Percentiles rank a stretch among this genome's conserved stretches.
phyloP scores from a whole-genome alignment of 2,888 invertebrate species.

The Tinea pellionella region DNA sequence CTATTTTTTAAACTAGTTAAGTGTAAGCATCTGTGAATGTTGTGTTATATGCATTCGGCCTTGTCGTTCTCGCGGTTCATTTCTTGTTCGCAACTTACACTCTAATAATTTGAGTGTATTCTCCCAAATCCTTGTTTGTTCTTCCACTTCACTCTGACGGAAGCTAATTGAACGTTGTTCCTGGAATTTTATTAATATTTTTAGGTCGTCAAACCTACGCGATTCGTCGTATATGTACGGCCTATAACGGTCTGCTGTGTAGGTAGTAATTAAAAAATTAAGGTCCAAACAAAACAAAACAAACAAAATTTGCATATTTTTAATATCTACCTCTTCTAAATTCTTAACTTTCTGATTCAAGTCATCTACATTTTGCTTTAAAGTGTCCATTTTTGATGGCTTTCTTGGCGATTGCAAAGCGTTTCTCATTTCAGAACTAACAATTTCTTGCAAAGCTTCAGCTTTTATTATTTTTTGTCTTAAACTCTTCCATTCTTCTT shows the following conservation, averaged over 20 bases:
- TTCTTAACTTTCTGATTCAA: conserved; percentile 66
- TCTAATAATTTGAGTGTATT: conserved; percentile 58
- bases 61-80: conserved; percentile 57
- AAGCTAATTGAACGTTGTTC: conserved; percentile 58
- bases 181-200: conserved; percentile 28
- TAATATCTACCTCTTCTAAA: conserved; percentile 46
- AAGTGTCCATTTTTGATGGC: conserved; percentile 70
- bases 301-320: too few relatives aligned
- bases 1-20: too few relatives aligned
- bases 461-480: conserved; percentile 66
- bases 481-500: conserved; percentile 66
- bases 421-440: conserved; percentile 62
- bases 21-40: conserved; percentile 72
- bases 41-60: conserved; percentile 71
- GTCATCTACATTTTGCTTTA: conserved; percentile 71
- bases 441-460: conserved; percentile 64
- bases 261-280: conserved; percentile 13
- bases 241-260: too few relatives aligned
- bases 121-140: conserved; percentile 55
- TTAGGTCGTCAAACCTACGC: too few relatives aligned
- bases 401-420: conserved; percentile 61
- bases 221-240: too few relatives aligned
- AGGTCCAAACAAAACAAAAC: background rate
- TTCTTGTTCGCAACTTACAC: conserved; percentile 65
- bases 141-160: conserved; percentile 56